Evolutionary conservation across 2,888 invertebrate species (phyloP).

Genomic region (Hesperia comma): DNA sequence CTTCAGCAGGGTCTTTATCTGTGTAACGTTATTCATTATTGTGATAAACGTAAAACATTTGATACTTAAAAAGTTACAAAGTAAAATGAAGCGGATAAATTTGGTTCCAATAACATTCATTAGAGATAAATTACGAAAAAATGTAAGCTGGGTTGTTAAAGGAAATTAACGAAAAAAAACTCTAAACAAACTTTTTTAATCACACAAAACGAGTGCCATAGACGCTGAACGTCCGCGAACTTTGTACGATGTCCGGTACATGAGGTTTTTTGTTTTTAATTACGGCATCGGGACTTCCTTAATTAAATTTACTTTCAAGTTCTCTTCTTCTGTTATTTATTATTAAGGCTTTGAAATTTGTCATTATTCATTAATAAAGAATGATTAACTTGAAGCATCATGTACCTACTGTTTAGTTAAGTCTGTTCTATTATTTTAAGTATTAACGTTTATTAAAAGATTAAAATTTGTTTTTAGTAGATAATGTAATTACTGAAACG

Average conservation of each 20-base stretch:
- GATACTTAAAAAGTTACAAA: background rate
- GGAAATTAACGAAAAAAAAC: conserved; percentile 32
- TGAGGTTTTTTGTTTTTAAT: conserved; percentile 45
- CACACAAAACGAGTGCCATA: conserved; percentile 44
- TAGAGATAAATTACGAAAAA: conserved; percentile 42
- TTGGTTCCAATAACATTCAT: conserved; percentile 36
- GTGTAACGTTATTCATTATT: too few relatives aligned
- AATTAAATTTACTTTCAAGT: conserved; percentile 32
- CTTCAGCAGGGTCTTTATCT: too few relatives aligned
- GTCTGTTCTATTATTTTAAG: too few relatives aligned
- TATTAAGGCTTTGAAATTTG: background rate
- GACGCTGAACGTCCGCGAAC: background rate
- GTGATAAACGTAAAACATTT: too few relatives aligned
- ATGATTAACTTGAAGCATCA: background rate
- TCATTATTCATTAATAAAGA: background rate
- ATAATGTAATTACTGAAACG: too few relatives aligned
- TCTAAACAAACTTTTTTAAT: conserved; percentile 49
- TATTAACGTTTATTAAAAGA: too few relatives aligned
- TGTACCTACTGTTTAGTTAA: background rate
- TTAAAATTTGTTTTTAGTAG: too few relatives aligned
- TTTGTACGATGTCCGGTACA: conserved; percentile 39
- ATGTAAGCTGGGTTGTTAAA: background rate
- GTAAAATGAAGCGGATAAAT: background rate
- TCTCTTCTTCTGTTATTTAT: background rate
- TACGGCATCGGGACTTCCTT: conserved; percentile 38